Conservation (phyloP, 2,888 invertebrate genomes). For the Oxycera nigricornis region DNA sequence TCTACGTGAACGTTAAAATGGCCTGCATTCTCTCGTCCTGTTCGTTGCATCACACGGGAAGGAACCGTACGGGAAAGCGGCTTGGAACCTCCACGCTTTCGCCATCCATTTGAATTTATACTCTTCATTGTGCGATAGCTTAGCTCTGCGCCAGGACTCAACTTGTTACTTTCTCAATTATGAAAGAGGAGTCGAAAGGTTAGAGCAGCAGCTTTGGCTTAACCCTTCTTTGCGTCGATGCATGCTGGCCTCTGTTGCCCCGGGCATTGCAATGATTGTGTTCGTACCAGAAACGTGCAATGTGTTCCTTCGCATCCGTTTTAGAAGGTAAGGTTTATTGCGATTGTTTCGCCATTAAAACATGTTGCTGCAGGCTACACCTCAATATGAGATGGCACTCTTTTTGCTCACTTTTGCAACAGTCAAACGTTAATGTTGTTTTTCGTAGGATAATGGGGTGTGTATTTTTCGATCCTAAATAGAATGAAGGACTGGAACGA, state of each 20-base stretch:
- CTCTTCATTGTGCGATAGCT: conserved; percentile 3
- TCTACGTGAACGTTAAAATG: neutral
- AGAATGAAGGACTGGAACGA: neutral
- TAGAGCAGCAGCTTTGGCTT: neutral
- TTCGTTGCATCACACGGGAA: neutral
- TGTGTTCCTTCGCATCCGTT: neutral
- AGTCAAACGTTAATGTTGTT: no score
- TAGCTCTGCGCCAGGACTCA: conserved; percentile 16
- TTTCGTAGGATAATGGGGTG: neutral
- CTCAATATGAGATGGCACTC: neutral
- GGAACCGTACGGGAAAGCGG: neutral
- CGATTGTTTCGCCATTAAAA: neutral
- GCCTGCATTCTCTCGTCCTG: neutral
- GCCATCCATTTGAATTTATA: conserved; percentile 17
- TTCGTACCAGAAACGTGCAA: neutral
- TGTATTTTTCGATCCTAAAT: neutral
- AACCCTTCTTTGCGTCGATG: neutral
- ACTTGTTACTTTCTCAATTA: conserved; percentile 33
- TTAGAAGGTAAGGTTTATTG: neutral
- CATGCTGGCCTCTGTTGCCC: neutral
- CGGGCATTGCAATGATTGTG: conserved; percentile 7
- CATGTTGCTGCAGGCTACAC: neutral
- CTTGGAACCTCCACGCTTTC: neutral
- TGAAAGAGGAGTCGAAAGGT: conserved; percentile 7
- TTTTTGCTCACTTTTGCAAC: neutral